phyloP scores from a whole-genome alignment of 2,797 vertebrate genomes.

The Knipowitschia caucasica region DNA sequence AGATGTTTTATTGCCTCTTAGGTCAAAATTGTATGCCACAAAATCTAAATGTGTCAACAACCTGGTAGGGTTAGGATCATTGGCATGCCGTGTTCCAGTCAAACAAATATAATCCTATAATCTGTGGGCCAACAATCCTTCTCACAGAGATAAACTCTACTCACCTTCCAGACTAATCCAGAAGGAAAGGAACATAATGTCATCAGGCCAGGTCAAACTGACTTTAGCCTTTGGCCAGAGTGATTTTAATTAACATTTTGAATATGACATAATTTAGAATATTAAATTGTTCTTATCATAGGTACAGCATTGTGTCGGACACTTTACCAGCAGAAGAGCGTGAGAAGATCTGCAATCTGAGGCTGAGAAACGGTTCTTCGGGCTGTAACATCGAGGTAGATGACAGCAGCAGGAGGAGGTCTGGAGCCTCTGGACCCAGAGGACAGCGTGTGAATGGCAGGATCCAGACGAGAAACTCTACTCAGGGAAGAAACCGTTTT shows the following conservation, averaged over 20 bases:
- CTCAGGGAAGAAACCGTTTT: conserved; percentile 88
- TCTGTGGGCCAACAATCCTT: conserved; percentile 68
- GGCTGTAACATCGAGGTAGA: conserved; percentile 33
- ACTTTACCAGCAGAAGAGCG: conserved; percentile 78
- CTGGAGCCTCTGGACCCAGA: conserved; percentile 27
- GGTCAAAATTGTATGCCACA: not conserved
- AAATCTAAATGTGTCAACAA: not conserved
- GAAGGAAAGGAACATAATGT: conserved; percentile 44
- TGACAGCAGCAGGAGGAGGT: conserved; percentile 34
- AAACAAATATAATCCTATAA: conserved; percentile 70
- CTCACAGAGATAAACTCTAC: conserved; percentile 63
- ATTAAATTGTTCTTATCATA: conserved; percentile 39
- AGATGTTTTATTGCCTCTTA: not conserved
- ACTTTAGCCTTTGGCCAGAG: not conserved
- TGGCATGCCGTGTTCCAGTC: conserved; percentile 32
- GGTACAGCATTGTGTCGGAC: conserved; percentile 86
- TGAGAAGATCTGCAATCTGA: conserved; percentile 75
- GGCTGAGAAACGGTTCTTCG: conserved; percentile 71
- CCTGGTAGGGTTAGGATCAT: not conserved
- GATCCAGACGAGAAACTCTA: conserved; percentile 69
- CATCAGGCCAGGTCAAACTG: not conserved
- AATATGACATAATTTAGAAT: not conserved
- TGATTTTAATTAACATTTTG: not conserved
- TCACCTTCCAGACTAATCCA: conserved; percentile 72
- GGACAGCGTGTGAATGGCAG: conserved; percentile 60